Conservation (phyloP, 2,888 invertebrate species). For the Dynastes maya region DNA sequence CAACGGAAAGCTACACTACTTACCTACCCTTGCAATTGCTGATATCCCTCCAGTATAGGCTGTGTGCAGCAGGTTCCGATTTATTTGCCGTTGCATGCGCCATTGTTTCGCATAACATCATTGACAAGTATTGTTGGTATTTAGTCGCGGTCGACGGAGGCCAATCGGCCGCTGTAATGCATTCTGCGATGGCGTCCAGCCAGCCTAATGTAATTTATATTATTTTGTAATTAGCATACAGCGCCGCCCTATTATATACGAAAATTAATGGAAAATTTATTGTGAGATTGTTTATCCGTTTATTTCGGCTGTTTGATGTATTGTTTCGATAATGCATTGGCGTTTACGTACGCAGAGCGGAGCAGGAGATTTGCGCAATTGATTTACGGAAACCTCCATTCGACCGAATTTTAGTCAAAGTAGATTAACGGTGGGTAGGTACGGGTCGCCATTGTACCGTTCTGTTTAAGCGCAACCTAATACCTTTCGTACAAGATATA, state of each 20-base stretch:
- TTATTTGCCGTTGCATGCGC: conserved; percentile 1
- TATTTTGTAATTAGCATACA: conserved; percentile 63
- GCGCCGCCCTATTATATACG: conserved; percentile 42
- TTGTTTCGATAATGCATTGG: conserved; percentile 43
- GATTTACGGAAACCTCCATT: conserved; percentile 27
- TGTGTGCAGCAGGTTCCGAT: background rate
- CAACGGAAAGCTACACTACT: background rate
- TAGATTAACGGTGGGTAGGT: background rate
- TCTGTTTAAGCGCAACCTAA: background rate
- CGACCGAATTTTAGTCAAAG: conserved; percentile 14
- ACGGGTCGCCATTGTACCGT: background rate
- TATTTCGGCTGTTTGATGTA: conserved; percentile 44
- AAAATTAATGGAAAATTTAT: conserved; percentile 49
- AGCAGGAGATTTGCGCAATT: conserved; percentile 11
- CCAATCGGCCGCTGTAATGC: conserved; percentile 40
- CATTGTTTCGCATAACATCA: conserved; percentile 29
- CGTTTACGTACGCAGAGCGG: conserved; percentile 18
- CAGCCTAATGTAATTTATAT: conserved; percentile 64
- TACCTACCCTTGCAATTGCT: background rate
- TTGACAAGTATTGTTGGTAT: conserved; percentile 65
- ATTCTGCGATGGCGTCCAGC: conserved; percentile 32
- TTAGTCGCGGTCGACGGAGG: conserved; percentile 55
- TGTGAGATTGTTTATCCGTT: conserved; percentile 48
- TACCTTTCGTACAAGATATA: background rate
- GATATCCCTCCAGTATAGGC: background rate